Evolutionary conservation across 2,113 vertebrate genomes (phyloP).

Genomic region (Tenebrosternarchus preto): DNA sequence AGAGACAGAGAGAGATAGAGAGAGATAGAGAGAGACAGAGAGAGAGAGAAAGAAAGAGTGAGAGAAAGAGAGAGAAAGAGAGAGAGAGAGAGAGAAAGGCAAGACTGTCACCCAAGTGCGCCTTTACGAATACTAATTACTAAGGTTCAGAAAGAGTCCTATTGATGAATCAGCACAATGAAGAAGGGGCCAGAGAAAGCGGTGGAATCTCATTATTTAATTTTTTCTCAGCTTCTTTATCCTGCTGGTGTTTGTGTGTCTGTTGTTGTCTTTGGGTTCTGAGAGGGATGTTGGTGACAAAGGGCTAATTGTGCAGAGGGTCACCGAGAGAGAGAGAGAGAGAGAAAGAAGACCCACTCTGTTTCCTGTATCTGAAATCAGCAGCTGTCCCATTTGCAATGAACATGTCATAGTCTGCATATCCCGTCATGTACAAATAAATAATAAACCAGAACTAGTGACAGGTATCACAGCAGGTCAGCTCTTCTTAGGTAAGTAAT

Average conservation of each 20-base stretch:
- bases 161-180: constrained; percentile 74
- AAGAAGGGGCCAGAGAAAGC: constrained; percentile 63
- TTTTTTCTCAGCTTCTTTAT: constrained; percentile 56
- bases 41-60: constrained; percentile 3
- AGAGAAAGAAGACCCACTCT: constrained; percentile 33
- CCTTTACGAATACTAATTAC: constrained; percentile 71
- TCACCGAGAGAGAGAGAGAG: constrained; percentile 46
- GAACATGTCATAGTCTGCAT: neutral
- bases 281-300: constrained; percentile 58
- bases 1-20: neutral
- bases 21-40: too few relatives aligned
- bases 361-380: constrained; percentile 54
- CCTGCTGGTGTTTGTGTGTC: constrained; percentile 59
- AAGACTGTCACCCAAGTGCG: constrained; percentile 64
- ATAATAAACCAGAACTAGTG: neutral
- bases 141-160: constrained; percentile 61
- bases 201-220: constrained; percentile 71
- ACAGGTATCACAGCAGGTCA: neutral
- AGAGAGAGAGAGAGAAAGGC: constrained; percentile 46
- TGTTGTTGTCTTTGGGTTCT: constrained; percentile 57
- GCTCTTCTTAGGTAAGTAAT: neutral
- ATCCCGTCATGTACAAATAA: neutral
- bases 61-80: constrained; percentile 37
- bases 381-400: neutral
- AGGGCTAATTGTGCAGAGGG: constrained; percentile 63